Evolutionary conservation across 2,888 invertebrate genomes (phyloP).

Genomic region (Hyposoter dolosus): DNA sequence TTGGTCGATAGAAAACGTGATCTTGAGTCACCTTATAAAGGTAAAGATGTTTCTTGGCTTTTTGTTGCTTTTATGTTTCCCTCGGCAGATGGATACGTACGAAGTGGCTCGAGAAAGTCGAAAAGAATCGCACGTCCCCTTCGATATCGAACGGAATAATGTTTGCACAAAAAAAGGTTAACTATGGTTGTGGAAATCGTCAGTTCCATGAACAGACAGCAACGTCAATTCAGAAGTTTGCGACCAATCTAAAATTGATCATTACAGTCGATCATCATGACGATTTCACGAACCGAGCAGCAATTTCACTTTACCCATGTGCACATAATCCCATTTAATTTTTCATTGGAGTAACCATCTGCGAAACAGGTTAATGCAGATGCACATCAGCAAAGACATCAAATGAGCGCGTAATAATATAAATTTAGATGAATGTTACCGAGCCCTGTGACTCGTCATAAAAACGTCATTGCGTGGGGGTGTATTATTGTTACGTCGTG

Average conservation of each 20-base stretch:
- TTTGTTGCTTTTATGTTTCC: constrained; percentile 16
- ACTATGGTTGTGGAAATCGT: background rate
- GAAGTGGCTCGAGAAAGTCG: constrained; percentile 26
- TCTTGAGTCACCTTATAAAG: constrained; percentile 43
- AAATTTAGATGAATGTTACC: constrained; percentile 54
- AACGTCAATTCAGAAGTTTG: background rate
- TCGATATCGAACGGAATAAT: background rate
- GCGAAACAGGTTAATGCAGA: constrained; percentile 38
- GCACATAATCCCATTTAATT: constrained; percentile 32
- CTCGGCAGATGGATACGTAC: constrained; percentile 31
- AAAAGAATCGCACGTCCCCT: constrained; percentile 6
- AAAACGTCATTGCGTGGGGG: constrained; percentile 42
- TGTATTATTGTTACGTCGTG: constrained; percentile 27
- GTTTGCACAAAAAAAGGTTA: background rate
- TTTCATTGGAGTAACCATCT: constrained; percentile 35
- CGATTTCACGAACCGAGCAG: background rate
- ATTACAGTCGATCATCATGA: background rate
- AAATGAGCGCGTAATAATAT: constrained; percentile 43
- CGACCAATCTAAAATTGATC: background rate
- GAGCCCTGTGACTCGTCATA: constrained; percentile 8
- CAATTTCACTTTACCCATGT: background rate
- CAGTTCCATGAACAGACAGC: background rate
- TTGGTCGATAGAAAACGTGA: constrained; percentile 54
- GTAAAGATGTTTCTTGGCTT: constrained; percentile 34
- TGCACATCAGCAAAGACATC: constrained; percentile 40